A percentile compares a stretch with the other conserved stretches of the same genome.
These are phyloP conservation scores for Drosophila cracens DNA, from an alignment of 2,888 invertebrate genomes.

Conservation along the genomic window DNA sequence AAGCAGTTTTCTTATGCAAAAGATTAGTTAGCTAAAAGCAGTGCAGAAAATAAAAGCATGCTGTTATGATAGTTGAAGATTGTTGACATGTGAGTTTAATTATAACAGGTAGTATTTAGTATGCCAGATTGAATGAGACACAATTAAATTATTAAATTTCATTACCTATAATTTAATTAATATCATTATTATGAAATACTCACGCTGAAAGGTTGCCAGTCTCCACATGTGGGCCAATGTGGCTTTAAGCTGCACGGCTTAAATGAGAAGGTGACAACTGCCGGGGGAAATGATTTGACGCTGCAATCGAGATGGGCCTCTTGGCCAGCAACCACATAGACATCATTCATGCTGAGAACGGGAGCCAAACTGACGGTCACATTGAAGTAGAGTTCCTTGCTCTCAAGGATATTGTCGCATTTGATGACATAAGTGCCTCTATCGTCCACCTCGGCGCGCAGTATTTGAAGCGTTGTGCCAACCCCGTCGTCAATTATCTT, in stretches of 20 bases:
- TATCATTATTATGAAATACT: slow-evolving; percentile 36
- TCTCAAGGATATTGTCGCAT: slow-evolving; percentile 85
- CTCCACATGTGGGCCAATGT: slow-evolving; percentile 82
- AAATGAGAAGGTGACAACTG: slow-evolving; percentile 87
- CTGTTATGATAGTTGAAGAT: background rate
- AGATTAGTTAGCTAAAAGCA: background rate
- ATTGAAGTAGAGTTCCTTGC: slow-evolving; percentile 85
- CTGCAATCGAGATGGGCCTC: slow-evolving; percentile 85
- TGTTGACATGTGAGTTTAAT: background rate
- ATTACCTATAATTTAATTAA: background rate
- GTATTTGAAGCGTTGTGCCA: slow-evolving; percentile 85
- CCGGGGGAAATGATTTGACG: slow-evolving; percentile 87
- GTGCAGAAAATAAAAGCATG: background rate
- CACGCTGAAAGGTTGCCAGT: slow-evolving; percentile 77
- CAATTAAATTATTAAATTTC: background rate
- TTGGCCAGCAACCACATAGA: slow-evolving; percentile 85
- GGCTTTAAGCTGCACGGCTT: slow-evolving; percentile 85
- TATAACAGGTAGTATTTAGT: background rate
- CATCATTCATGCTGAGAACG: slow-evolving; percentile 82
- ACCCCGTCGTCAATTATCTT: slow-evolving; percentile 66
- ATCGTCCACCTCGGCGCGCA: slow-evolving; percentile 86
- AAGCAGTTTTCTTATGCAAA: background rate
- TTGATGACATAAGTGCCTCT: slow-evolving; percentile 87
- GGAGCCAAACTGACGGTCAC: slow-evolving; percentile 87
- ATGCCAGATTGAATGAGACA: background rate